phyloP scores from a whole-genome alignment of 1,140 invertebrate genomes.

The Sitodiplosis mosellana region DNA sequence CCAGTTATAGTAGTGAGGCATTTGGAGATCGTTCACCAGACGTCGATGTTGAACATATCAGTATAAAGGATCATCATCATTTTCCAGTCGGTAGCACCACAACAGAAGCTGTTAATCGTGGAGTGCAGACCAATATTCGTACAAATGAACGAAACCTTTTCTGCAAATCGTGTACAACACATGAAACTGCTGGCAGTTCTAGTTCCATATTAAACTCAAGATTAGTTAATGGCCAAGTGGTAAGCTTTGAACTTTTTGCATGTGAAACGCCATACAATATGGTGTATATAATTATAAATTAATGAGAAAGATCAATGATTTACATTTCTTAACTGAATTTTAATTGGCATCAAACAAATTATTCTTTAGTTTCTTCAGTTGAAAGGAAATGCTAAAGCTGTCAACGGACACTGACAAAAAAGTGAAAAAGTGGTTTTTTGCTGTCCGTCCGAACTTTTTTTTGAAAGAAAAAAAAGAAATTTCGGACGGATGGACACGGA shows the following conservation, averaged over 20 bases:
- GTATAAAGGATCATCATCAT: neutral
- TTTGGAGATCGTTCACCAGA: slow-evolving; percentile 1
- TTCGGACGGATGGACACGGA: too few species aligned
- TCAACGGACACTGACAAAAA: too few species aligned
- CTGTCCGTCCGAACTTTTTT: too few species aligned
- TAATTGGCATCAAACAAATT: too few species aligned
- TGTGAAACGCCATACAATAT: neutral
- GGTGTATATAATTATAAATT: too few species aligned
- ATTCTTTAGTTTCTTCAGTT: too few species aligned
- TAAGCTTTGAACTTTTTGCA: slow-evolving; percentile 20
- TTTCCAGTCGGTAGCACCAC: neutral
- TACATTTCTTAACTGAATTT: too few species aligned
- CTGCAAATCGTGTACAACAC: too few species aligned
- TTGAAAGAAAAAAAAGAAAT: too few species aligned
- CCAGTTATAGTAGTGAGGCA: slow-evolving; percentile 5
- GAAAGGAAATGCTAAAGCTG: too few species aligned
- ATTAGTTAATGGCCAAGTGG: slow-evolving; percentile 29
- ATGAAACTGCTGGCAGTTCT: neutral
- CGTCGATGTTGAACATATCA: slow-evolving; percentile 2
- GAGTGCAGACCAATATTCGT: slow-evolving; percentile 19
- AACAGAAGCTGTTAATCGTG: slow-evolving; percentile 17
- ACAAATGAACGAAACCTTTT: neutral
- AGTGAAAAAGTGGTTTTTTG: too few species aligned
- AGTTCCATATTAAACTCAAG: neutral
- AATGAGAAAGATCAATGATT: too few species aligned